Conservation (phyloP, 2,888 invertebrate genomes). For the Malthinus seriepunctatus region DNA sequence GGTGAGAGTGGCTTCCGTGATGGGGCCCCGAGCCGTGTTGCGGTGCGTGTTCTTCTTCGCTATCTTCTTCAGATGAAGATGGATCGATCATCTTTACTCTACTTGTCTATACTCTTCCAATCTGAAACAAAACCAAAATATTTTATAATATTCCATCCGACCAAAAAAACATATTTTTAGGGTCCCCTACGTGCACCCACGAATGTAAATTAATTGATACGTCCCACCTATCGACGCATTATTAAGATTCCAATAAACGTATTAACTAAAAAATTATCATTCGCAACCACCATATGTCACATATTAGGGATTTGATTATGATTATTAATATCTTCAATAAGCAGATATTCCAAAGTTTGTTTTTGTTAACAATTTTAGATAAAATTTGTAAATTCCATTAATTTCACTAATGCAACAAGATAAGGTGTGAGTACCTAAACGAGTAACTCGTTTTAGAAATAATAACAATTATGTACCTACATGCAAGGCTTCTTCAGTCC, state of each 20-base stretch:
- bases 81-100: constrained; percentile 83
- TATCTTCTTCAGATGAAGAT: constrained; percentile 95
- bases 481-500: too few relatives aligned
- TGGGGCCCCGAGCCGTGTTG: constrained; percentile 50
- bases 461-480: too few relatives aligned
- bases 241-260: background rate
- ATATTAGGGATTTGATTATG: background rate
- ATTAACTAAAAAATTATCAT: background rate
- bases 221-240: background rate
- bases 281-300: background rate
- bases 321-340: background rate
- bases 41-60: constrained; percentile 79
- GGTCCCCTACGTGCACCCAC: background rate
- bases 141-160: background rate
- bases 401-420: too few relatives aligned
- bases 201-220: too few relatives aligned
- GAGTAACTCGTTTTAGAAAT: too few relatives aligned
- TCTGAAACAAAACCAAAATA: constrained; percentile 30
- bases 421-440: too few relatives aligned
- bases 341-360: background rate
- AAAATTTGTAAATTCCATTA: too few relatives aligned
- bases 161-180: background rate
- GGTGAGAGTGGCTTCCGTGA: constrained; percentile 53
- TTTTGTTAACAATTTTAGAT: background rate
- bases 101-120: constrained; percentile 41